Evolutionary conservation across 2,888 invertebrate genomes (phyloP), one percentile per base, ranked within the genome.

Genomic region (Ashinkailepas kermadecensis): DNA sequence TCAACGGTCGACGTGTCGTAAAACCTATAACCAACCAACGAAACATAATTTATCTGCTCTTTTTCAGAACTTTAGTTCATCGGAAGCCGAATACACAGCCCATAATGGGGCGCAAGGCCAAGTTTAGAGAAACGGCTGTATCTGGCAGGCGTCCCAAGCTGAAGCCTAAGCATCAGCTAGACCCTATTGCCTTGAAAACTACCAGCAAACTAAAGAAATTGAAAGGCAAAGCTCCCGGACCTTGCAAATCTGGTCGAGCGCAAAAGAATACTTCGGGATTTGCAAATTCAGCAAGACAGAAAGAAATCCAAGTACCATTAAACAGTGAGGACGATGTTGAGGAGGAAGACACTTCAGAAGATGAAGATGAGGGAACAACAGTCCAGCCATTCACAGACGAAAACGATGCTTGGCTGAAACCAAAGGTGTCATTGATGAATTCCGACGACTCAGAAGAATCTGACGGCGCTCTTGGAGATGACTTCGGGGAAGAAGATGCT

Each of bases 281-380:
- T 39, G 39, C 39, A 39, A 39, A 39, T 39, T 39, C 39, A 39
- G 39, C 2, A 39, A 39, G 39, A 39, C 39, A 4, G 39, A 39
- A 39, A 39, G 39, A 39, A 39, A 39, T 59, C 6, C 10, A 78
- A 57, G n/a, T 57, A 13, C 62, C 56, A 7, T 23, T 56, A 25
- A 62, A 74, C 23, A 78, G 78, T 18, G 81, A 74, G n/a, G 81
- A 74, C 23, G 81, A 81, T 13, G 78, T 59, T 9, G 81, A 81
- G 2, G 81, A 64, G 10, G 13, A 78, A 12, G 65, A 10, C 10
- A 65, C 57, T 59, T 74, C 58, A 15, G 64, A 62, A 59, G 78
- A 78, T 7, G 80, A 58, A 80, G 56, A 82, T 58, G 81, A 81
- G 18, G 67, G 78, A 21, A 25, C 56, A 23, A 58, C 65, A 54